Base-by-base conservation (phyloP, 92 coral and sea anemone genomes). In the Plumapathes pennacea region DNA sequence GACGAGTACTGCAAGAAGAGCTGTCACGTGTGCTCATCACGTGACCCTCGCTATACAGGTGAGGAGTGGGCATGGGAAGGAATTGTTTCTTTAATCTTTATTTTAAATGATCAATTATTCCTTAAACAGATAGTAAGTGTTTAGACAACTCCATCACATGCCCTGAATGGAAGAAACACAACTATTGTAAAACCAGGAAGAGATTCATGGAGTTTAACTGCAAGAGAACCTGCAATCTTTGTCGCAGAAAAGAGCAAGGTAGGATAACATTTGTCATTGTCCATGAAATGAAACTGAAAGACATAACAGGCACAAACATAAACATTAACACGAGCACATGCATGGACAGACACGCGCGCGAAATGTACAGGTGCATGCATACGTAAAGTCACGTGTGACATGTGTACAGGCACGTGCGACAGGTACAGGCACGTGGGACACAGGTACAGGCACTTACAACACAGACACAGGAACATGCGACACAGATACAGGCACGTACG, bases 61-160 rank as follows among this genome's bases (percentile, higher is more conserved):
- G 61, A 58, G 77, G 66, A 21, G 15, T 18, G 19, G 5, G 14
- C 3, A 7, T 4, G 54, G 13, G 13, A 17, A 12, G n/a, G 12
- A 3, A 4, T 21, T 39, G 50, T 19, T 58, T 39, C 0, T 57
- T 26, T 40, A 23, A 0, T 21, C 36, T 30, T 21, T n/a, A 47
- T 31, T 54, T 39, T 26, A 66, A 62, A 39, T 28, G 73, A 59
- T 37, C 31, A 28, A 24, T 38, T 25, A 43, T 21, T 56, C 42
- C 34, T 41, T 62, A 40, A 30, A 17, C 20, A 10, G n/a, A 5
- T n/a, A n/a, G n/a, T 10, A 49, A 48, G 29, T 86, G 95, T 43
- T 70, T 86, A 18, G 95, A 86, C 45, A 86, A 86, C 38, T 73
- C 64, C 12, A 77, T 86, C 27, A 39, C 43, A 25, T 86, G 95